A percentile compares a stretch with the other conserved stretches of the same genome.
phyloP scores from a whole-genome alignment of 2,797 vertebrate genomes.

The Lepus oiostolus region DNA sequence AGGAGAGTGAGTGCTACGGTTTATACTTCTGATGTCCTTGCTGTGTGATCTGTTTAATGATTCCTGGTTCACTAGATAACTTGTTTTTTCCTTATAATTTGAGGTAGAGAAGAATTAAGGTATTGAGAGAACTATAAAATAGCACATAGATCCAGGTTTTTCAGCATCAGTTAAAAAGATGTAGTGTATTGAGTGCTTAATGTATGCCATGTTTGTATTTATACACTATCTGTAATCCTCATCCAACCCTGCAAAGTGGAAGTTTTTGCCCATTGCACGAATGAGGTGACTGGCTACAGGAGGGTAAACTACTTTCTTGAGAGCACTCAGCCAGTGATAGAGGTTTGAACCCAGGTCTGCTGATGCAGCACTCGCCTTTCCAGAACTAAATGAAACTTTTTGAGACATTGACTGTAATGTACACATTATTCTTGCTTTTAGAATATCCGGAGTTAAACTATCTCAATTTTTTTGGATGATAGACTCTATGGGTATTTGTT shows the following conservation, averaged over 20 bases:
- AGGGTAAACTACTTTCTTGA: background rate
- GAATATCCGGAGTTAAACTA: background rate
- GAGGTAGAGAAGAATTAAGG: background rate
- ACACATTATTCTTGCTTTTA: background rate
- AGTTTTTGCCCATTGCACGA: background rate
- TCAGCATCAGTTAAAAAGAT: background rate
- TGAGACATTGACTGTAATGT: background rate
- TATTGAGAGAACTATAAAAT: background rate
- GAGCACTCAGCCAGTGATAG: background rate
- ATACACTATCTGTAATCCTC: background rate
- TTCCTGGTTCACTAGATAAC: slow-evolving; percentile 1
- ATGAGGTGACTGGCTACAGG: background rate
- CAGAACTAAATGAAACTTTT: background rate
- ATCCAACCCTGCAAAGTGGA: background rate
- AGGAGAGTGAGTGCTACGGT: background rate
- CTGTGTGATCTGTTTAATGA: background rate
- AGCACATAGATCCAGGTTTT: slow-evolving; percentile 11
- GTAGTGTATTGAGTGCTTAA: background rate
- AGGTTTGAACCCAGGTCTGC: background rate
- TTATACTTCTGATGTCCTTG: background rate
- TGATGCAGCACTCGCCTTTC: background rate
- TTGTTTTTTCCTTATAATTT: slow-evolving; percentile 45
- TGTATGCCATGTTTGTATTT: background rate
- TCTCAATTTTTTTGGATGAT: background rate
- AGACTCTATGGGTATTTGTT: slow-evolving; percentile 24